Base-by-base conservation (phyloP, 2,888 invertebrate genomes). In the Aproaerema taeniolella region DNA sequence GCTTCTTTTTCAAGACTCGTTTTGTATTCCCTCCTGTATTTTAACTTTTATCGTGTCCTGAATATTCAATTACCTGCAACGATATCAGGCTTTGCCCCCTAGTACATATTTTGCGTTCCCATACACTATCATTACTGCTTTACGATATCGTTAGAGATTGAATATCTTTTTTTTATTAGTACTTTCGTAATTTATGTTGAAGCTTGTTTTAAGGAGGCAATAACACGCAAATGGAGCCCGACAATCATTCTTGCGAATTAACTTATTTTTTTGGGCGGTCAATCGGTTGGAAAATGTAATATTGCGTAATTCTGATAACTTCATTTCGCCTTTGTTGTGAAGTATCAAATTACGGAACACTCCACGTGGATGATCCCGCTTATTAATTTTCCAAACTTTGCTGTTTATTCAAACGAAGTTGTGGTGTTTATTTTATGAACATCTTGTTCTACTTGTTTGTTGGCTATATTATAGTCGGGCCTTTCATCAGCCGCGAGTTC, bases 241-340 rank as follows among this genome's bases (percentile, higher is more conserved):
- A 13, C 35, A 28, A 48, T 46, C 53, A 45, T 42, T 57, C 52
- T 55, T 54, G 44, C 59, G 53, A 54, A 64, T 61, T 58, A 62
- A 61, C 66, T 46, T 52, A 60, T 58, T 64, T 64, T n/a, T 63
- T 61, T 56, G 53, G 58, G 44, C 43, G 43, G 38, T 43, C 48
- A 53, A 57, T 62, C 51, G 49, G 42, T 52, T 46, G 59, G 60
- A 61, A 62, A 58, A 61, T 61, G 55, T 58, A 52, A 60, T 60
- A 61, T 60, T 53, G 53, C 59, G 52, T 60, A 57, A 59, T 58
- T 57, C 52, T 55, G 52, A 60, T 60, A 51, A 49, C 55, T 61
- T 61, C 55, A 53, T 58, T 51, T 53, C 41, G 39, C 46, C 48
- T 47, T 46, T 45, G 43, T 47, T 47, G 41, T 26, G 36, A 38